phyloP scores from a whole-genome alignment of 2,797 vertebrate genomes.

The Falco naumanni region DNA sequence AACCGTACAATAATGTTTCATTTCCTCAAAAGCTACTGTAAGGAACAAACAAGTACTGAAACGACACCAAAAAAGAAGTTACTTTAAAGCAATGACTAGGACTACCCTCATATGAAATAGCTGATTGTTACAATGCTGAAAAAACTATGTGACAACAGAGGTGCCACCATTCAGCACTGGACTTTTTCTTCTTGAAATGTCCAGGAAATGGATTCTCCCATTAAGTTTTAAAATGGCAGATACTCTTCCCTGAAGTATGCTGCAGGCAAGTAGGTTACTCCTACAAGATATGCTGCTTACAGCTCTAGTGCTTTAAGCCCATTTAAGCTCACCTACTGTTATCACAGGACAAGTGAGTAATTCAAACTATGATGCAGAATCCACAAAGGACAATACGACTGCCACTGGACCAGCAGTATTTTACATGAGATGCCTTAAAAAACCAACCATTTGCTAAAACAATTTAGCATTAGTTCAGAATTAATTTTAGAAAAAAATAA shows the following conservation, averaged over 20 bases:
- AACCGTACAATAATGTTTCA: neutral
- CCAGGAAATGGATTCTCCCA: neutral
- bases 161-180: neutral
- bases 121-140: fast-evolving
- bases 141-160: fast-evolving
- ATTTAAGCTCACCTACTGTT: neutral
- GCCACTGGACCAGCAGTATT: fast-evolving
- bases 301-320: neutral
- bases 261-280: neutral
- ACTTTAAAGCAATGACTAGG: neutral
- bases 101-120: neutral
- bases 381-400: neutral
- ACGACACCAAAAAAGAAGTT: neutral
- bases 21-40: neutral
- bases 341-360: fast-evolving
- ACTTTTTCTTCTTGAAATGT: neutral
- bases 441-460: fast-evolving
- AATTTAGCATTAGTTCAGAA: no score
- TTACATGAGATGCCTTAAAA: neutral
- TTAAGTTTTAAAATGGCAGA: neutral
- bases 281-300: fast-evolving
- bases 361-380: fast-evolving
- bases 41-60: neutral
- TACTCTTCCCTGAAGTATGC: neutral
- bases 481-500: no score